phyloP scores from a whole-genome alignment of 2,888 invertebrate genomes.

The Apodemia mormo region DNA sequence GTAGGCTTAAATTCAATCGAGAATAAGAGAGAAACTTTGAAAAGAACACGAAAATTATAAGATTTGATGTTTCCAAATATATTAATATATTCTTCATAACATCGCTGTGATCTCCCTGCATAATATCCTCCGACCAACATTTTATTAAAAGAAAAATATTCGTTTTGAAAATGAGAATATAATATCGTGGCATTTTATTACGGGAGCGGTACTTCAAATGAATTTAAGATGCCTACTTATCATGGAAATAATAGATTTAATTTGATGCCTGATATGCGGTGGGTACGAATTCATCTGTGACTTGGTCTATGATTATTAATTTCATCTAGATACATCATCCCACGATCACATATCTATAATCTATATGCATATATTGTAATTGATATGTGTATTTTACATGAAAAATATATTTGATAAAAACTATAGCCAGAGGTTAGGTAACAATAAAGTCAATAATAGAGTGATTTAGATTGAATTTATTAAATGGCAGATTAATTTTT shows the following conservation, averaged over 20 bases:
- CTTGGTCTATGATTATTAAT: not conserved
- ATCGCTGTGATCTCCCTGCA: conserved; percentile 18
- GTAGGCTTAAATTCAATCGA: conserved; percentile 15
- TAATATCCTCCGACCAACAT: conserved; percentile 16
- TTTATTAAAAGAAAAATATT: conserved; percentile 18
- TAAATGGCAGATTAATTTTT: too few species aligned
- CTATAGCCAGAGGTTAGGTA: too few species aligned
- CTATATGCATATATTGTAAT: too few species aligned
- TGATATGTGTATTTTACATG: too few species aligned
- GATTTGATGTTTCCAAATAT: conserved; percentile 19
- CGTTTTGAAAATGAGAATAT: conserved; percentile 29
- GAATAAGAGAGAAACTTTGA: conserved; percentile 9
- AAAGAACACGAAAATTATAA: conserved; percentile 17
- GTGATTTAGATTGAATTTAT: too few species aligned
- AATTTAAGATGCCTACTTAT: conserved; percentile 38
- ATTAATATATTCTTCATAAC: conserved; percentile 19
- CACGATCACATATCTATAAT: too few species aligned
- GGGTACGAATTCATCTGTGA: conserved; percentile 25
- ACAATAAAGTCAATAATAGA: too few species aligned
- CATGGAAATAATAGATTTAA: conserved; percentile 37
- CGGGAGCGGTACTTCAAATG: conserved; percentile 31
- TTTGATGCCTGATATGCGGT: conserved; percentile 48
- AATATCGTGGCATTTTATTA: conserved; percentile 36
- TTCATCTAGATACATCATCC: not conserved
- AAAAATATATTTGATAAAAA: too few species aligned